Conservation (phyloP, 2,113 vertebrate genomes). For the Tringa solitaria region DNA sequence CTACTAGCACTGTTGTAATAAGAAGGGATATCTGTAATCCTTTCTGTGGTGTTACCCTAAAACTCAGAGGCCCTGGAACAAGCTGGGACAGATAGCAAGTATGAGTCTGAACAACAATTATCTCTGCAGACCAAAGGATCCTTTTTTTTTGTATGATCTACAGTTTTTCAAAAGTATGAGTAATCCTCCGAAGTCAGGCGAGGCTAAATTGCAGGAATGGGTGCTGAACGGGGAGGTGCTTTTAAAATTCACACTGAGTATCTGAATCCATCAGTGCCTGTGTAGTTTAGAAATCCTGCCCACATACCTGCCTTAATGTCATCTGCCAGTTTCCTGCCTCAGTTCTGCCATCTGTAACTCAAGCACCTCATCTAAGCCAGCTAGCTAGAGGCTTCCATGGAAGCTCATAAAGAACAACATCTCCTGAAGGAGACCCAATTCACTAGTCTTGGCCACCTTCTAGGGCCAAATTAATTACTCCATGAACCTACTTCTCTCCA, state of each 20-base stretch:
- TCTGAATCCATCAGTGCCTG: not conserved
- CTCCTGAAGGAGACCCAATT: not conserved
- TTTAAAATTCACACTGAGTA: not conserved
- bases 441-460: not conserved
- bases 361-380: not conserved
- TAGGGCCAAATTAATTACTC: not conserved
- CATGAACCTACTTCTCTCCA: not conserved
- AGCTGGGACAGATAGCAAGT: not conserved
- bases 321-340: not conserved
- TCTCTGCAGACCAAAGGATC: not conserved
- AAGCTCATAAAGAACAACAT: not conserved
- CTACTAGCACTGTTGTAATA: not conserved
- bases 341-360: not conserved
- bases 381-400: not conserved
- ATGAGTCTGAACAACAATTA: not conserved
- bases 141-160: not conserved
- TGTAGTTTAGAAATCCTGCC: not conserved
- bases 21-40: conserved; percentile 13
- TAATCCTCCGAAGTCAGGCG: not conserved
- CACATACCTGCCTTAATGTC: not conserved
- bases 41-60: not conserved
- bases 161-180: not conserved
- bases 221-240: not conserved
- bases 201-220: not conserved
- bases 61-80: not conserved